Conservation (phyloP, 2,888 invertebrate genomes). For the Acanthacorydalis orientalis region DNA sequence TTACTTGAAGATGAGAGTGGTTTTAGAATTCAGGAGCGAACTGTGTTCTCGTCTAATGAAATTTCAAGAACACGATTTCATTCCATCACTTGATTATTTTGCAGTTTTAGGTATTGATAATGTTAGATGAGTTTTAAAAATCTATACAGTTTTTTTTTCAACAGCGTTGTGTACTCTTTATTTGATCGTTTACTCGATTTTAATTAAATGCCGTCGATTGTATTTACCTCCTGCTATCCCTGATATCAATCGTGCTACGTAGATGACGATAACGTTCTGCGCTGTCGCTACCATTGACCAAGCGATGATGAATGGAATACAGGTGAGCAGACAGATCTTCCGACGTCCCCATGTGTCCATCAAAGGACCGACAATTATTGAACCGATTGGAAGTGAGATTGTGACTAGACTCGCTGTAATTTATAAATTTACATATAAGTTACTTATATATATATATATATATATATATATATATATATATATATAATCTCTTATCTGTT, state of each 20-base stretch:
- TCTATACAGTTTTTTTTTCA: neutral
- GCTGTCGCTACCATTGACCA: conserved; percentile 32
- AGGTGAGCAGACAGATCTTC: conserved; percentile 25
- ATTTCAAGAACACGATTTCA: no score
- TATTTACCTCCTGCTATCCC: conserved; percentile 31
- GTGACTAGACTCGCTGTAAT: conserved; percentile 36
- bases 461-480: neutral
- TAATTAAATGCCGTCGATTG: no score
- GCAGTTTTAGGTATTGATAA: no score
- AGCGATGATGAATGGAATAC: conserved; percentile 28
- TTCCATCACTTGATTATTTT: no score
- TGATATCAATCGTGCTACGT: conserved; percentile 30
- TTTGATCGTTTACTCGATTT: no score
- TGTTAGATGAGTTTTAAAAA: neutral
- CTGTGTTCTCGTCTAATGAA: no score
- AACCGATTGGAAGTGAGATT: conserved; percentile 33
- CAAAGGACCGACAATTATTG: conserved; percentile 31
- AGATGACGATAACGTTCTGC: conserved; percentile 26
- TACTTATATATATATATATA: conserved; percentile 2
- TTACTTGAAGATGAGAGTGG: no score
- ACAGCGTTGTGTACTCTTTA: no score
- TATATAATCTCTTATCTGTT: neutral
- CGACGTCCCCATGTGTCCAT: conserved; percentile 39
- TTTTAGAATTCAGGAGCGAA: no score
- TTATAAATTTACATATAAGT: conserved; percentile 5